Percentiles rank a stretch among this genome's conserved stretches.
These are phyloP conservation scores for Hymenochirus boettgeri DNA, from an alignment of 2,113 vertebrate genomes.

Conservation along the genomic window DNA sequence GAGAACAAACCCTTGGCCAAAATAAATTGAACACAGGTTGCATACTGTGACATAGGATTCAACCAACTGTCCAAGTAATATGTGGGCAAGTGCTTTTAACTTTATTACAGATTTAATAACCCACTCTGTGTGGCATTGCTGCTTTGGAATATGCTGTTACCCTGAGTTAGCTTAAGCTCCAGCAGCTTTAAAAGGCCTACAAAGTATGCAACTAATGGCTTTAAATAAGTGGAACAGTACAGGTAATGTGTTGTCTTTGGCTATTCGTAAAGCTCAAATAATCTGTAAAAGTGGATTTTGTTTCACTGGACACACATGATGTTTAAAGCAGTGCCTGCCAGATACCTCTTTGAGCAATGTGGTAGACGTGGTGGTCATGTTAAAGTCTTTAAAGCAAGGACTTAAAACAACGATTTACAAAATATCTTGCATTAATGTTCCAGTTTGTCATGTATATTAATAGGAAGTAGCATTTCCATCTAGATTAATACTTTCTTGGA, in stretches of 20 bases:
- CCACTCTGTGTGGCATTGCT: constrained; percentile 33
- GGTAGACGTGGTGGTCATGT: constrained; percentile 25
- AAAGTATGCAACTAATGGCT: constrained; percentile 39
- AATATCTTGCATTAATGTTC: constrained; percentile 3
- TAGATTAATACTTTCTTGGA: too few relatives aligned
- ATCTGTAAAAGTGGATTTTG: constrained; percentile 33
- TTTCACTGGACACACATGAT: constrained; percentile 39
- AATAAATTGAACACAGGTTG: constrained; percentile 28
- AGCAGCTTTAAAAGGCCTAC: constrained; percentile 27
- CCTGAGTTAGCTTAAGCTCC: constrained; percentile 26
- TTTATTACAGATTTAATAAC: constrained; percentile 32
- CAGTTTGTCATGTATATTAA: constrained; percentile 4
- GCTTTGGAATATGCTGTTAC: constrained; percentile 19
- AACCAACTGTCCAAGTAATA: constrained; percentile 27
- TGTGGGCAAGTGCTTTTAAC: constrained; percentile 26
- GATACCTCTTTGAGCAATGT: constrained; percentile 20
- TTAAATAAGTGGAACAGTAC: constrained; percentile 28
- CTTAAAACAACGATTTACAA: constrained; percentile 6
- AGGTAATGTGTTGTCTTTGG: constrained; percentile 42
- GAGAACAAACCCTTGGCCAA: constrained; percentile 11
- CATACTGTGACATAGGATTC: constrained; percentile 22
- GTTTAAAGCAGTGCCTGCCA: constrained; percentile 35
- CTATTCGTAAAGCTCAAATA: constrained; percentile 27
- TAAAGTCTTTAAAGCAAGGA: constrained; percentile 4
- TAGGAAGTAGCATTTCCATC: constrained; percentile 1